These are phyloP conservation scores for Poeciliopsis turneri DNA, from an alignment of 2,797 vertebrate species.

Conservation along the genomic window DNA sequence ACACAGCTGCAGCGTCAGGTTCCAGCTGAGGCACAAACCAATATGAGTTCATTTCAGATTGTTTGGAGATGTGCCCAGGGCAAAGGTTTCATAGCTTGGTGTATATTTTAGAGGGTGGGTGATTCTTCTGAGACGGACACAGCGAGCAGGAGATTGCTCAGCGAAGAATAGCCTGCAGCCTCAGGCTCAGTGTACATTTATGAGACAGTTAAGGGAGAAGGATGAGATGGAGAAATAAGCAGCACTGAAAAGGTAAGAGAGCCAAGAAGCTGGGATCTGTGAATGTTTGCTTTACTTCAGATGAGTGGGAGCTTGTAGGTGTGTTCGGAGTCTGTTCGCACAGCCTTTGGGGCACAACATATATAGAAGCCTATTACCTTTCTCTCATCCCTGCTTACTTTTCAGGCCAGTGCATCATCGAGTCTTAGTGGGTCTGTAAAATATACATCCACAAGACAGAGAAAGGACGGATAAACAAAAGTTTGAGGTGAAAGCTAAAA, in stretches of 20 bases:
- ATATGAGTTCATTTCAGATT: slow-evolving; percentile 18
- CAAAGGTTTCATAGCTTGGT: slow-evolving; percentile 30
- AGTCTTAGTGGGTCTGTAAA: background rate
- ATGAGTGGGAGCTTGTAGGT: slow-evolving; percentile 14
- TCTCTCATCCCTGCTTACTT: background rate
- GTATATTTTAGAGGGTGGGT: slow-evolving; percentile 29
- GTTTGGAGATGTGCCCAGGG: slow-evolving; percentile 34
- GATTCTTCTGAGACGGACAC: slow-evolving; percentile 35
- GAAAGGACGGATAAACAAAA: background rate
- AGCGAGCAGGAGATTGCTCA: slow-evolving; percentile 27
- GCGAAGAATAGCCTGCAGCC: slow-evolving; percentile 38
- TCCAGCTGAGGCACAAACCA: slow-evolving; percentile 28
- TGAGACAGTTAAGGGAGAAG: slow-evolving; percentile 29
- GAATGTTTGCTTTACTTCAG: background rate
- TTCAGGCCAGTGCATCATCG: background rate
- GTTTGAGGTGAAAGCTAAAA: background rate
- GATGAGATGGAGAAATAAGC: background rate
- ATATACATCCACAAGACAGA: background rate
- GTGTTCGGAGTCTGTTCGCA: slow-evolving; percentile 15
- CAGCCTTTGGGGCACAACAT: slow-evolving; percentile 6
- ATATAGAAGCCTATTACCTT: slow-evolving; percentile 4
- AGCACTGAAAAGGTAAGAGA: slow-evolving; percentile 12
- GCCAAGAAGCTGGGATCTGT: slow-evolving; percentile 10
- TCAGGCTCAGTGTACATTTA: slow-evolving; percentile 19
- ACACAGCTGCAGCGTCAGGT: slow-evolving; percentile 7